Evolutionary conservation across 1,140 invertebrate genomes (phyloP).

Genomic region (Mycetomoellerius zeteki): DNA sequence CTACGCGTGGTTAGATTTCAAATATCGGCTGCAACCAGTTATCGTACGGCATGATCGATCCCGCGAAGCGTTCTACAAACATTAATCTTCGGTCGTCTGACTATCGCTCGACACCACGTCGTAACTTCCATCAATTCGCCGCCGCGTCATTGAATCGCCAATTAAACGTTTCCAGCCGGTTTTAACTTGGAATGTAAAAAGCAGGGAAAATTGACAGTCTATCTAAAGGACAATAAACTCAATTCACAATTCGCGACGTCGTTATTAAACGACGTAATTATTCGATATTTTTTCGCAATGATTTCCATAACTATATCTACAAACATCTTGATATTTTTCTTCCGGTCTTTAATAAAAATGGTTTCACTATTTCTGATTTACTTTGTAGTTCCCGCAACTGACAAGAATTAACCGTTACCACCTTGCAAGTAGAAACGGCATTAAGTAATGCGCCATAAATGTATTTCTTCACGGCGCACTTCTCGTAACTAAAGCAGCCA

Average conservation of each 20-base stretch:
- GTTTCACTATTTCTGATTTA: background rate
- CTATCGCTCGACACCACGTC: constrained; percentile 27
- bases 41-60: constrained; percentile 31
- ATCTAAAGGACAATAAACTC: background rate
- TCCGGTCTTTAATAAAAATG: background rate
- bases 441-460: constrained; percentile 54
- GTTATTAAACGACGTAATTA: constrained; percentile 17
- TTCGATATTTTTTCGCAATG: background rate
- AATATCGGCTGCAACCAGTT: constrained; percentile 29
- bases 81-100: constrained; percentile 48
- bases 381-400: background rate
- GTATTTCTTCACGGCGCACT: constrained; percentile 3
- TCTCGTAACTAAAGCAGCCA: constrained; percentile 7
- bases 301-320: background rate
- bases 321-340: background rate
- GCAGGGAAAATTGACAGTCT: constrained; percentile 1
- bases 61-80: constrained; percentile 35
- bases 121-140: constrained; percentile 40
- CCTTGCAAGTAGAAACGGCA: constrained; percentile 15
- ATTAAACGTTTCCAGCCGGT: constrained; percentile 50
- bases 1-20: constrained; percentile 26
- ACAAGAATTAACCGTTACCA: constrained; percentile 10
- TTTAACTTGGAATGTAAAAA: constrained; percentile 37
- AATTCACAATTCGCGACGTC: constrained; percentile 5
- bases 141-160: constrained; percentile 56